Conservation (phyloP, 2,888 invertebrate genomes). For the Zygothrica quintamaculata region DNA sequence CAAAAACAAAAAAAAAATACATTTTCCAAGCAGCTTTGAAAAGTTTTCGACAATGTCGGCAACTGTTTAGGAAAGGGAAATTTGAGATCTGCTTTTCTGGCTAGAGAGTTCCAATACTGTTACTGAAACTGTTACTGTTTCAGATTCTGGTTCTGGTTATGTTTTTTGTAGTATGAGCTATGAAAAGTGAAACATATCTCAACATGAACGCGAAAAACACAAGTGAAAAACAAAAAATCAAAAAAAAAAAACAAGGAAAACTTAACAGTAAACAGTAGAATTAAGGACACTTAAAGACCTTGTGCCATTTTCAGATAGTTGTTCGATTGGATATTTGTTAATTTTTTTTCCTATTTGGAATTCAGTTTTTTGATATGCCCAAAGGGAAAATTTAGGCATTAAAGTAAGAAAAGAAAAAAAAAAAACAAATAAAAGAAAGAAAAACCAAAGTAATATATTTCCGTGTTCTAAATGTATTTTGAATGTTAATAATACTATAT, state of each 20-base stretch:
- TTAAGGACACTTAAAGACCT: slow-evolving; percentile 48
- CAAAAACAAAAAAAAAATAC: slow-evolving; percentile 30
- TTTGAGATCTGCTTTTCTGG: not conserved
- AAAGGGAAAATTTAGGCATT: slow-evolving; percentile 1
- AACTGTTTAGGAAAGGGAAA: slow-evolving; percentile 39
- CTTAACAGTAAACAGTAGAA: slow-evolving; percentile 6
- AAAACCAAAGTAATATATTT: slow-evolving; percentile 44
- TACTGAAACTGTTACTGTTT: not conserved
- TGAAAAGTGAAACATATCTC: slow-evolving; percentile 63
- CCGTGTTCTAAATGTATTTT: slow-evolving; percentile 72
- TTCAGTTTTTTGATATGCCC: slow-evolving; percentile 54
- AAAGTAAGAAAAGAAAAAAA: not conserved
- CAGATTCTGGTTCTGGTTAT: slow-evolving; percentile 10
- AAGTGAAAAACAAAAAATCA: slow-evolving; percentile 24
- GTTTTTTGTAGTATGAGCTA: slow-evolving; percentile 19
- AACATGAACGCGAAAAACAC: slow-evolving; percentile 10
- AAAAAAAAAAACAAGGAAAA: slow-evolving; percentile 28
- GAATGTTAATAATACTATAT: slow-evolving; percentile 57
- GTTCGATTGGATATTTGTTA: not conserved
- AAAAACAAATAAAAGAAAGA: not conserved
- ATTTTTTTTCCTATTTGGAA: not conserved
- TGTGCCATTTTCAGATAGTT: slow-evolving; percentile 50
- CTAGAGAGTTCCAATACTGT: not conserved
- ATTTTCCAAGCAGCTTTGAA: slow-evolving; percentile 41
- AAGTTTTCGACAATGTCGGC: slow-evolving; percentile 67